Evolutionary conservation across 2,113 vertebrate species (phyloP).

Genomic region (Serinus canaria): DNA sequence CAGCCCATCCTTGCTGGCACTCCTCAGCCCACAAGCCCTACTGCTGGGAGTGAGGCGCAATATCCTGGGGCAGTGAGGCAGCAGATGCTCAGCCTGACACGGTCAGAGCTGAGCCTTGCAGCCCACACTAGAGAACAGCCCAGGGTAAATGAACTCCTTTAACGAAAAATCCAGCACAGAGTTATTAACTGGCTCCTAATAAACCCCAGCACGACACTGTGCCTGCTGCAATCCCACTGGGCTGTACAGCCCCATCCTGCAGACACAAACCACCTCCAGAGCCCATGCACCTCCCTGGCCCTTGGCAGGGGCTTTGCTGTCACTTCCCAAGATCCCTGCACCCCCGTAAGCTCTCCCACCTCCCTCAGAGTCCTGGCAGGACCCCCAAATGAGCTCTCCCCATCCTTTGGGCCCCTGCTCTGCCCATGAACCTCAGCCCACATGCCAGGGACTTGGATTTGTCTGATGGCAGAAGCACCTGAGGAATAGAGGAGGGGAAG

Average conservation of each 20-base stretch:
- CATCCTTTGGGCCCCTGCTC: neutral
- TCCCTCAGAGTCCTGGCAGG: neutral
- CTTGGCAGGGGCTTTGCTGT: neutral
- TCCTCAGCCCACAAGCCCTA: neutral
- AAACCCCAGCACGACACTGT: neutral
- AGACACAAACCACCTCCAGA: neutral
- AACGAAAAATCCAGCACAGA: neutral
- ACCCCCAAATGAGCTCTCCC: neutral
- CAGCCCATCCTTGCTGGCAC: neutral
- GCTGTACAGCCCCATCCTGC: neutral
- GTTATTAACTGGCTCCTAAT: neutral
- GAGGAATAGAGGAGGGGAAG: neutral
- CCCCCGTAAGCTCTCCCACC: rapidly evolving
- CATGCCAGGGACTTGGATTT: neutral
- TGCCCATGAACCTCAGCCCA: neutral
- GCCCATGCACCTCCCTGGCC: neutral
- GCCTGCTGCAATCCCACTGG: neutral
- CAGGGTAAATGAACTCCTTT: slow-evolving; percentile 16
- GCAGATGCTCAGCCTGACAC: neutral
- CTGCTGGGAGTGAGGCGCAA: neutral
- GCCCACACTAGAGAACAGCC: neutral
- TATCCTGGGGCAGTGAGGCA: neutral
- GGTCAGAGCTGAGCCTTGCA: neutral
- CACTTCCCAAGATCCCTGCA: neutral
- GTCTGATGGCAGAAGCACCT: neutral